Evolutionary conservation across 2,888 invertebrate genomes (phyloP), one percentile per base, ranked within the genome.

Genomic region (Melanophora roralis): DNA sequence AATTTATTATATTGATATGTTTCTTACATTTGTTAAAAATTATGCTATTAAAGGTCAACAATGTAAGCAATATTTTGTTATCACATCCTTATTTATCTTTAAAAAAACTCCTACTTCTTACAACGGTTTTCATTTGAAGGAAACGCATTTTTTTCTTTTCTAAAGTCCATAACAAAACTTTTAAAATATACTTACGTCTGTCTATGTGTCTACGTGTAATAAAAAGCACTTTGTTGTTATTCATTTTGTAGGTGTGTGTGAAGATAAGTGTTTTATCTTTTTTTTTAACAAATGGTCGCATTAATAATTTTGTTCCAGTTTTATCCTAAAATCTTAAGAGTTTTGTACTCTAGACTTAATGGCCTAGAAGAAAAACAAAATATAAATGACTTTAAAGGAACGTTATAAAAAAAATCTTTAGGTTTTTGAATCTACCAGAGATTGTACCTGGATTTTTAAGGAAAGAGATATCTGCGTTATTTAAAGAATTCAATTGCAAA

Each of bases 251-350:
- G 14, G 43, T 43, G 8, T 7, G 14, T 6, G 27, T 38, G 8
- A 34, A 23, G 34, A n/a, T 43, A 7, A 53, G 32, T 36, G 8
- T 62, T 43, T 23, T 19, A 27, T 16, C 6, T 40, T 51, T 45
- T 32, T 67, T 23, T 75, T 68, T 75, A 36, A 75, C n/a, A 60
- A 75, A 75, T 75, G 60, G 27, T 38, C 43, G 36, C 43, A 75
- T 67, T 60, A 45, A 68, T 67, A 51, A 38, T 36, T 27, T 27
- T 27, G 27, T 2, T 7, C 12, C 40, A 53, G n/a, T 43, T 38
- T 60, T 40, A 38, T 60, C 59, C 36, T 1, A 27, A 16, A 53
- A 60, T 16, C 4, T 43, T 74, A 8, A 0, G 9, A 34, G 32
- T n/a, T 62, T 47, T 32, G 45, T 8, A 12, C 14, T 9, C 16